These are phyloP conservation scores for Ptychobarbus kaznakovi DNA, from an alignment of 2,797 vertebrate genomes.

Conservation along the genomic window DNA sequence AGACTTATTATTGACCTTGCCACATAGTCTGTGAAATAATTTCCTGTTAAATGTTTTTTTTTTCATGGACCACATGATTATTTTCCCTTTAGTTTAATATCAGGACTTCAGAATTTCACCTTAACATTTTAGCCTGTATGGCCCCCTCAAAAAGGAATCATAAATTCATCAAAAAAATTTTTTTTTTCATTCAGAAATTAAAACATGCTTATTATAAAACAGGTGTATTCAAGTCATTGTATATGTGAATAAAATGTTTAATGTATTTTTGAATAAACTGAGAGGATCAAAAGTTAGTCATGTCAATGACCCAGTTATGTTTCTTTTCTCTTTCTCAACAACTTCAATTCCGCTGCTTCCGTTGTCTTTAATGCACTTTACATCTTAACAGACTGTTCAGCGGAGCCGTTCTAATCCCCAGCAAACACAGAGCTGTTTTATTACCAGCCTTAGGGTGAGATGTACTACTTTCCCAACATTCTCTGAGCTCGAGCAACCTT, in stretches of 20 bases:
- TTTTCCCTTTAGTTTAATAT: neutral
- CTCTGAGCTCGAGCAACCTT: neutral
- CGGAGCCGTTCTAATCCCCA: slow-evolving; percentile 77
- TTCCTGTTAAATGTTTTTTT: neutral
- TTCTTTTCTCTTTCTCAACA: slow-evolving; percentile 6
- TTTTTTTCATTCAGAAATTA: neutral
- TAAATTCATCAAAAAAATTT: neutral
- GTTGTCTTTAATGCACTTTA: slow-evolving; percentile 67
- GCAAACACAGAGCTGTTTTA: slow-evolving; percentile 73
- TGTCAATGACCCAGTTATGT: neutral
- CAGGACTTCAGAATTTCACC: neutral
- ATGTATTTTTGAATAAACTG: neutral
- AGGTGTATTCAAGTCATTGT: neutral
- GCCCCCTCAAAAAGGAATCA: neutral
- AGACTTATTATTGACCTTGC: neutral
- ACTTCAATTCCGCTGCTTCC: slow-evolving; percentile 72
- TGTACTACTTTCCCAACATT: slow-evolving; percentile 66
- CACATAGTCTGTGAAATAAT: neutral
- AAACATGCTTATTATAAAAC: neutral
- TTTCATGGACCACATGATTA: neutral
- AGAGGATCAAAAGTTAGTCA: neutral
- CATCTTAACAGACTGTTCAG: slow-evolving; percentile 77
- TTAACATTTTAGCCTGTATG: neutral
- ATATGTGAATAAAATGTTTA: neutral
- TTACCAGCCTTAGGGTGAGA: slow-evolving; percentile 76